These are phyloP conservation scores for Ridgeia piscesae DNA, from an alignment of 1,140 invertebrate species.

Conservation along the genomic window DNA sequence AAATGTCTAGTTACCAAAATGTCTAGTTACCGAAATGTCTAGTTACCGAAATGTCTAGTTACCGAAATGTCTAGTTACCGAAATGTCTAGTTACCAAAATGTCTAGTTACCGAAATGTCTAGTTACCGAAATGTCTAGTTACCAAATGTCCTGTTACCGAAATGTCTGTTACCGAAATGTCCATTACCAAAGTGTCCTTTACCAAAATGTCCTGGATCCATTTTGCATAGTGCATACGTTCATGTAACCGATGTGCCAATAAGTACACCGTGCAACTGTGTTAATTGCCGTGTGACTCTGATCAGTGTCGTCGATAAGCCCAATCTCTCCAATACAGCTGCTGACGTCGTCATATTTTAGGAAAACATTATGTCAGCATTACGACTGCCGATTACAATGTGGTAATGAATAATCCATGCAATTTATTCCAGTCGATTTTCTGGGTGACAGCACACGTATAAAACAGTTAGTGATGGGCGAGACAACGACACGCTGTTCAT, in stretches of 20 bases:
- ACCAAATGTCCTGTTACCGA: no score
- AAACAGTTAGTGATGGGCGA: neutral
- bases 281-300: neutral
- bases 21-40: no score
- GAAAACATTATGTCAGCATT: conserved; percentile 1
- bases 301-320: neutral
- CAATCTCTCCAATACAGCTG: neutral
- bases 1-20: no score
- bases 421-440: neutral
- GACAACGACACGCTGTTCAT: neutral
- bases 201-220: no score
- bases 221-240: neutral
- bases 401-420: neutral
- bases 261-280: neutral
- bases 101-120: no score
- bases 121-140: no score
- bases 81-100: no score
- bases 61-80: no score
- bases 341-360: neutral
- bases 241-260: neutral
- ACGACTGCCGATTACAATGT: neutral
- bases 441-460: neutral
- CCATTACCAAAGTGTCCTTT: no score
- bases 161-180: no score
- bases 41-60: no score